Base-by-base conservation (phyloP, 92 coral and sea anemone species). In the Phenganax stokvisi region DNA sequence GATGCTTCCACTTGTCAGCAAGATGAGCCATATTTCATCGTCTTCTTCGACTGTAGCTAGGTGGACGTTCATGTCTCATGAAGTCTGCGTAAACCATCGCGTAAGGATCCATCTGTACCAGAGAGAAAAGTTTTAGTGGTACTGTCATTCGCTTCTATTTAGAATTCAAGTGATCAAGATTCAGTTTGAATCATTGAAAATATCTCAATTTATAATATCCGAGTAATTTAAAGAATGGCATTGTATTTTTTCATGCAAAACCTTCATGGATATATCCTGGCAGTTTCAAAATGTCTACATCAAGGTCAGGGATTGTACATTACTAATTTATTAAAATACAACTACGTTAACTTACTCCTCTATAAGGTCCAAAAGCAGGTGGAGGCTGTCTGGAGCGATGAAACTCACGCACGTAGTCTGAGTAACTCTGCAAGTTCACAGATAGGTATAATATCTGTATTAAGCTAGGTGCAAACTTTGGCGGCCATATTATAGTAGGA, bases 61-160 rank as follows among this genome's bases (percentile, higher is more conserved):
- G 60, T 29, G 81, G 67, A 11, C 81, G 53, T 12, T 76, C 81
- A 27, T 61, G 76, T 17, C 98, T 83, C 28, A 93, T 87, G 77
- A 93, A 91, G 62, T 93, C 98, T 56, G 92, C 97, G 85, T 96
- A 93, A 28, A 93, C 97, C 6, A 93, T 97, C 0, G 97, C 97
- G 57, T 91, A 91, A 7, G 90, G 93, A 77, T 93, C 98, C 11
- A 93, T 90, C 98, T 93, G 53, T 6, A 28, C 55, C 51, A 17
- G 52, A 47, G 0, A 37, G 5, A 51, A 44, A n/a, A 72, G 0
- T 6, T 44, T 27, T 72, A 51, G 57, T 1, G 10, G 15, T 0
- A 17, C 10, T 11, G 25, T 44, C 71, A 17, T 65, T 65, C 11
- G 15, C 10, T 17, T 65, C 16, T 15, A 11, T 17, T 3, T 15